Base-by-base conservation (phyloP, 2,888 invertebrate genomes). In the Masnerella sp. region DNA sequence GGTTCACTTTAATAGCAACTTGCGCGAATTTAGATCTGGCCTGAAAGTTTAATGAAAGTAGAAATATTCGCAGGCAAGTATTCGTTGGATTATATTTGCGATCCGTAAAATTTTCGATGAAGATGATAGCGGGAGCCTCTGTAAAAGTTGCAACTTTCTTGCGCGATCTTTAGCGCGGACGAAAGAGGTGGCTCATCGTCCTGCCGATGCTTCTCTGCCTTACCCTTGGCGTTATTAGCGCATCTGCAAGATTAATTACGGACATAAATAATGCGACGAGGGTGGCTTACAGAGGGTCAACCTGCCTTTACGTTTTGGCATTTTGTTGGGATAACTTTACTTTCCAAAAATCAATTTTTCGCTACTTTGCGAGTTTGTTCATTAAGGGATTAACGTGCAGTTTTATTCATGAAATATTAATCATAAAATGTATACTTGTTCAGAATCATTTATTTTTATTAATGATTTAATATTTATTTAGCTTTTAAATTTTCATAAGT, bases 191-290 rank as follows among this genome's bases (percentile, higher is more conserved):
- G 40, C 15, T 72, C 47, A 40, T 28, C 47, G 51, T 70, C 62
- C 34, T 61, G 28, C 49, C 51, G 30, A 58, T 59, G 69, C 62
- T 64, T 67, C 75, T 30, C 56, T 68, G 67, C 65, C 43, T 58
- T 54, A 70, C 74, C 72, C 74, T 69, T 73, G 52, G 51, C 70
- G 75, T 79, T 80, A 79, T 79, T 77, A 79, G 77, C 73, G 79
- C 78, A 78, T 77, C 76, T 78, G 74, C 67, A 78, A 77, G 77
- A 80, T 80, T 79, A 79, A 80, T 80, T 79, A 79, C 76, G 72
- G 75, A 51, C 76, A 77, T 80, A 77, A 78, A 79, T 80, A 78
- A 78, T 77, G 73, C 77, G 74, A 42, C 59, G 67, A 78, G 78
- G 76, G 78, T 73, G 72, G 67, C 72, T 74, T 70, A 49, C 51